Evolutionary conservation across 2,888 invertebrate genomes (phyloP), one percentile per base, ranked within the genome.

Genomic region (Acanthosepion esculentum): DNA sequence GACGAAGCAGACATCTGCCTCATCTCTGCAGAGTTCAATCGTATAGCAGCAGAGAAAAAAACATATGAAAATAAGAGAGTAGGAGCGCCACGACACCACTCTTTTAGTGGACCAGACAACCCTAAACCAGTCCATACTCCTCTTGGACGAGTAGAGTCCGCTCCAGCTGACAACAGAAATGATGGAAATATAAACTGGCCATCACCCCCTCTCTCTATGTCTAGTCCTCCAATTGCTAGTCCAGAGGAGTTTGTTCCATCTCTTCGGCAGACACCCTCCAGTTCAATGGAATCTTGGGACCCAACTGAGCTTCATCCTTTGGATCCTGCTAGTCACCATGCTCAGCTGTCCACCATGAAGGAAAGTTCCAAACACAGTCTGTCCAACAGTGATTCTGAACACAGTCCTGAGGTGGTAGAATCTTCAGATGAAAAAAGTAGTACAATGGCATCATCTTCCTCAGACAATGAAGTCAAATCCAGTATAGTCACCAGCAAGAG

Each of bases 401-500:
- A 53, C 41, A 94, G 94, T 55, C 94, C 94, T 48, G 94, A 94
- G 15, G 55, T 94, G 15, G 93, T 93, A 23, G 93, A 93, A 33
- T 64, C 94, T 64, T 94, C 94, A 41, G 94, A 94, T 33, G 94
- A 94, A 33, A 94, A 94, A 59, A 94, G 64, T 41, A 94, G 94
- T 59, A 94, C 59, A 26, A 64, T 48, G 59, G 41, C 94, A 64
- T 64, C 94, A 94, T 94, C 94, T 18, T 94, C 94, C 48, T 91
- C 94, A 15, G 91, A 94, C 29, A 95, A 95, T 93, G 93, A 94
- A 50, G 78, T 94, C 20, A 94, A 94, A 64, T 94, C 94, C 18
- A 94, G 94, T 78, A 96, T 96, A 93, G 96, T 95, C n/a, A 95
- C 96, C 55, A 96, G 97, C 95, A 96, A 96, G 95, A 97, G 97